Conservation (phyloP, 1,140 invertebrate genomes). For the Megalonaias nervosa region DNA sequence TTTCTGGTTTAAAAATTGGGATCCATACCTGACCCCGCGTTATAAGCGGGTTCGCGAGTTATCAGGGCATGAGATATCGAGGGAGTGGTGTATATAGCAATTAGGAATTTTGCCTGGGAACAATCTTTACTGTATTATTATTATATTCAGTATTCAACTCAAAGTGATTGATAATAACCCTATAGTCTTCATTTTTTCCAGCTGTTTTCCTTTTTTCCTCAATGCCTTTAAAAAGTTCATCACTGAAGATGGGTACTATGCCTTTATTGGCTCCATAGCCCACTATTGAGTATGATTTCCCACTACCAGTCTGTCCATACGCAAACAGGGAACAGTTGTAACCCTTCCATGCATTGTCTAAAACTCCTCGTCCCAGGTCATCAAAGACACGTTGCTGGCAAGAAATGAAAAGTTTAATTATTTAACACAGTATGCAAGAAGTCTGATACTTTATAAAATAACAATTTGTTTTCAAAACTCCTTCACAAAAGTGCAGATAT, state of each 20-base stretch:
- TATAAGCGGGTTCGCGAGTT: too few species aligned
- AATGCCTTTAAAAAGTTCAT: slow-evolving; percentile 82
- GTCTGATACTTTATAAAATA: too few species aligned
- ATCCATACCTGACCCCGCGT: too few species aligned
- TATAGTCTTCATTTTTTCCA: slow-evolving; percentile 65
- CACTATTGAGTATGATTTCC: slow-evolving; percentile 79
- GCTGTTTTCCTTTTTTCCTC: slow-evolving; percentile 58
- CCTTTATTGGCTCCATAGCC: slow-evolving; percentile 79
- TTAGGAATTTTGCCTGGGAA: too few species aligned
- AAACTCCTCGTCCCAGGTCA: slow-evolving; percentile 75
- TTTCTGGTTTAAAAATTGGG: too few species aligned
- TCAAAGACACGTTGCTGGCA: slow-evolving; percentile 74
- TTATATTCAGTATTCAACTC: not conserved
- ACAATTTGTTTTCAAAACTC: too few species aligned
- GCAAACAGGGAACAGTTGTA: slow-evolving; percentile 79
- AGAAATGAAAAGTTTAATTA: slow-evolving; percentile 10
- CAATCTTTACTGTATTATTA: too few species aligned
- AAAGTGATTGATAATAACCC: slow-evolving; percentile 46
- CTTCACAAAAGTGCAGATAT: too few species aligned
- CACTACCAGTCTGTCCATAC: slow-evolving; percentile 79
- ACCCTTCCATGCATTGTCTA: slow-evolving; percentile 78
- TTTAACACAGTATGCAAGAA: too few species aligned
- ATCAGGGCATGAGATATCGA: too few species aligned
- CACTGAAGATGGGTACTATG: slow-evolving; percentile 89
- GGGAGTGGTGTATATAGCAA: too few species aligned